phyloP scores from a whole-genome alignment of 2,113 vertebrate species.

The Larimichthys polyactis region DNA sequence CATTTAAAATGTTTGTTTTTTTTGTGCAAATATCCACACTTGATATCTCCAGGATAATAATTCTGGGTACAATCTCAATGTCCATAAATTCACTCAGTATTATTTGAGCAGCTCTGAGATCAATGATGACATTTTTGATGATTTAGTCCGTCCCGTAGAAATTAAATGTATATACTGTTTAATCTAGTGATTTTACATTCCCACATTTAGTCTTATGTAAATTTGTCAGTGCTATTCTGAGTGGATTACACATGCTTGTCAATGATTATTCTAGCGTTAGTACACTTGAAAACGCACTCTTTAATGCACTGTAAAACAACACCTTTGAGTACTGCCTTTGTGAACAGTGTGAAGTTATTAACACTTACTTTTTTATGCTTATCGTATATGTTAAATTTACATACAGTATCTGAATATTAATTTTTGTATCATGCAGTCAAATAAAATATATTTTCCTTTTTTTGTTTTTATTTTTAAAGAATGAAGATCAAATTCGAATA shows the following conservation, averaged over 20 bases:
- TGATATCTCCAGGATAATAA: slow-evolving; percentile 8
- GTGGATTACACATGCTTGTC: slow-evolving; percentile 33
- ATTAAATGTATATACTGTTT: slow-evolving; percentile 51
- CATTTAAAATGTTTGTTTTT: not conserved
- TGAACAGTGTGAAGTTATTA: slow-evolving; percentile 48
- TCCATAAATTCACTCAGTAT: slow-evolving; percentile 66
- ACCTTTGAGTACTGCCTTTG: slow-evolving; percentile 58
- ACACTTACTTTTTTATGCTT: slow-evolving; percentile 46
- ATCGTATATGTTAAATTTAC: slow-evolving; percentile 50
- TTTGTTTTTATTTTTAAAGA: slow-evolving; percentile 41
- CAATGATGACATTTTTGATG: slow-evolving; percentile 20
- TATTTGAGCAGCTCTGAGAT: slow-evolving; percentile 60
- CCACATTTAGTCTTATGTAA: slow-evolving; percentile 8
- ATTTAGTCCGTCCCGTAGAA: slow-evolving; percentile 7
- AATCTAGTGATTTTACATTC: slow-evolving; percentile 41
- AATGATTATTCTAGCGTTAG: slow-evolving; percentile 40
- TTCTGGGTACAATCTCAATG: not conserved
- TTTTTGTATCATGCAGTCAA: slow-evolving; percentile 48
- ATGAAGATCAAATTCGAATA: slow-evolving; percentile 44
- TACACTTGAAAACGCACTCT: slow-evolving; percentile 46
- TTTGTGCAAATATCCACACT: not conserved
- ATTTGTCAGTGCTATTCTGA: not conserved
- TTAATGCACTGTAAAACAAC: slow-evolving; percentile 63
- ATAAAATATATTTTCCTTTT: slow-evolving; percentile 45
- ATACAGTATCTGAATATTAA: slow-evolving; percentile 35